Base-by-base conservation (phyloP, 2,888 invertebrate genomes). In the Pollenia angustigena region DNA sequence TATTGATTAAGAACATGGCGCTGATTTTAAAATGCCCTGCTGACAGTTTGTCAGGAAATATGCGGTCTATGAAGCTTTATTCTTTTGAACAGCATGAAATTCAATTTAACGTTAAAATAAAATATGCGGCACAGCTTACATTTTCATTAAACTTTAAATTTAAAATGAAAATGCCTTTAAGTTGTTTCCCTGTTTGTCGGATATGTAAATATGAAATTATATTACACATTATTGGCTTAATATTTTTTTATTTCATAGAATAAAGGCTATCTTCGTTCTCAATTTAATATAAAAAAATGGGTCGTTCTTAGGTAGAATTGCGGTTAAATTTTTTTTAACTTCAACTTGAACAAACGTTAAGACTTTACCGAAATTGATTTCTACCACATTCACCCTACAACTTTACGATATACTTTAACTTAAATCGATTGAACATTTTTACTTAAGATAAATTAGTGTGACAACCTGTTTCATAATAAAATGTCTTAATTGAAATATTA, bases 1-100 rank as follows among this genome's bases (percentile, higher is more conserved):
- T 81, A 85, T 72, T 68, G 76, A 85, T 72, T 85, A 85, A 81
- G 66, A 78, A 78, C 16, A 60, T 56, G 68, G 60, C 74, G 46
- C 42, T 68, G 69, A 78, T 71, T 64, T 76, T 66, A 68, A 75
- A 81, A 66, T 81, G 48, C 54, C 14, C 48, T 46, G 76, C 58
- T 81, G 50, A 71, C 44, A 58, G 78, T 48, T 60, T 76, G 48
- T 68, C 64, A 74, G 72, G 18, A 81, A 85, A 66, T 74, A 10
- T 74, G 72, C 72, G 52, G 60, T 48, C 42, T 58, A 46, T 44
- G 40, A 23, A 14, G 16, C 14, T 64, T 75, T 42, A 75, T 81
- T 48, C 56, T 48, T 68, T 75, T 69, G 62, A 76, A 81, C 64
- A 46, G 64, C 85, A 78, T 78, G 68, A 78, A 81, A 81, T 72